phyloP scores from a whole-genome alignment of 2,113 vertebrate genomes.

The Sinocyclocheilus grahami region DNA sequence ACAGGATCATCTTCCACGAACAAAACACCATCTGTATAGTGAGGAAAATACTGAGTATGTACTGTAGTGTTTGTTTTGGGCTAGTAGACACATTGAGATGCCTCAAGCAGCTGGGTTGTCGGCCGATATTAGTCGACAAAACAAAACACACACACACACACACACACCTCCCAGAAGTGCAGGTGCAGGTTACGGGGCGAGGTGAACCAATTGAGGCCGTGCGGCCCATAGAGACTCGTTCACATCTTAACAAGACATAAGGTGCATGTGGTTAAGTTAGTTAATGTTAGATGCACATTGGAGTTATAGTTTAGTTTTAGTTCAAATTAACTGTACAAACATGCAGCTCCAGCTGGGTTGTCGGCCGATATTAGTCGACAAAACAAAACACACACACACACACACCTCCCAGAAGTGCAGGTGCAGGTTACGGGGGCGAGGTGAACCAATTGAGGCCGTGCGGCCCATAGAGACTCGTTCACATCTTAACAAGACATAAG shows the following conservation, averaged over 20 bases:
- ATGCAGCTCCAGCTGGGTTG: conserved; percentile 10
- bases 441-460: conserved; percentile 21
- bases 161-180: background rate
- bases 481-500: background rate
- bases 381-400: background rate
- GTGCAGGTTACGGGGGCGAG: background rate
- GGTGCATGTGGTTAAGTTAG: background rate
- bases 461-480: background rate
- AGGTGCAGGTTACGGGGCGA: background rate
- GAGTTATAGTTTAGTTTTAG: background rate
- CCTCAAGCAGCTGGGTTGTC: conserved; percentile 31
- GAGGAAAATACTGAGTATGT: background rate
- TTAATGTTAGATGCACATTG: background rate
- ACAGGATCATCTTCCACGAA: conserved; percentile 7
- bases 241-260: background rate
- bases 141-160: background rate
- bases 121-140: conserved; percentile 37
- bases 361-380: conserved; percentile 39
- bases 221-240: background rate
- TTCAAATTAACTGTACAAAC: background rate
- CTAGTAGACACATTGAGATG: conserved; percentile 21
- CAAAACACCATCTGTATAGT: conserved; percentile 34
- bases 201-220: conserved; percentile 22
- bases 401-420: background rate
- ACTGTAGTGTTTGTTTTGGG: conserved; percentile 23